phyloP scores from a whole-genome alignment of 2,113 vertebrate species.

The Rhinolophus sinicus region DNA sequence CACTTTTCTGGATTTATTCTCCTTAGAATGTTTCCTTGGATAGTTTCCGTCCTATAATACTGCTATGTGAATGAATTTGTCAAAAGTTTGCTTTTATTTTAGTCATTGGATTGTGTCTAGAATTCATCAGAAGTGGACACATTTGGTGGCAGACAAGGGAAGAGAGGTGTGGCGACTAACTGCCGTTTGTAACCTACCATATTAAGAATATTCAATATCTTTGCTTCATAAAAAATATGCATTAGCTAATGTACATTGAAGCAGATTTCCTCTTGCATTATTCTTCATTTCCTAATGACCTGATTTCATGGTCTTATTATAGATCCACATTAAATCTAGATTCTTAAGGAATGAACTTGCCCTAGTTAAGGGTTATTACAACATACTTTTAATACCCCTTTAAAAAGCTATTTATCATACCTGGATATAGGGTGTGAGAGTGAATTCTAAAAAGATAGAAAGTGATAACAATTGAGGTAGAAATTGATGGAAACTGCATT shows the following conservation, averaged over 20 bases:
- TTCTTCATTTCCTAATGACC: not conserved
- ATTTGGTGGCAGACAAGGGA: not conserved
- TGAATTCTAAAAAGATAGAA: not conserved
- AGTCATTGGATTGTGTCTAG: not conserved
- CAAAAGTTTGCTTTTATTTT: slow-evolving; percentile 10
- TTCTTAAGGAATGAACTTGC: slow-evolving; percentile 19
- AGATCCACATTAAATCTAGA: not conserved
- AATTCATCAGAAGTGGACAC: not conserved
- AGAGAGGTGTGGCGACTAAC: not conserved
- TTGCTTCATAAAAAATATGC: not conserved
- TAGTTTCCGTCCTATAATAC: not conserved
- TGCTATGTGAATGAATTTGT: not conserved
- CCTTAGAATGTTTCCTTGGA: slow-evolving; percentile 48
- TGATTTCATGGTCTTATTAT: not conserved
- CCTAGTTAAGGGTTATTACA: not conserved
- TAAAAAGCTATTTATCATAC: not conserved
- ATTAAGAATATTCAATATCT: not conserved
- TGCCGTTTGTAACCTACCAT: not conserved
- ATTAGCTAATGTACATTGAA: not conserved
- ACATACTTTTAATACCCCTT: not conserved
- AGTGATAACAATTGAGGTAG: not conserved
- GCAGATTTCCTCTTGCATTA: fast-evolving
- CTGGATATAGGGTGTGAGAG: not conserved
- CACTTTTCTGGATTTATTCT: slow-evolving; percentile 32
- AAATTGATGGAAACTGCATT: not conserved